Evolutionary conservation across 92 coral and sea anemone species (phyloP).

Genomic region (Palythoa caribaeorum): DNA sequence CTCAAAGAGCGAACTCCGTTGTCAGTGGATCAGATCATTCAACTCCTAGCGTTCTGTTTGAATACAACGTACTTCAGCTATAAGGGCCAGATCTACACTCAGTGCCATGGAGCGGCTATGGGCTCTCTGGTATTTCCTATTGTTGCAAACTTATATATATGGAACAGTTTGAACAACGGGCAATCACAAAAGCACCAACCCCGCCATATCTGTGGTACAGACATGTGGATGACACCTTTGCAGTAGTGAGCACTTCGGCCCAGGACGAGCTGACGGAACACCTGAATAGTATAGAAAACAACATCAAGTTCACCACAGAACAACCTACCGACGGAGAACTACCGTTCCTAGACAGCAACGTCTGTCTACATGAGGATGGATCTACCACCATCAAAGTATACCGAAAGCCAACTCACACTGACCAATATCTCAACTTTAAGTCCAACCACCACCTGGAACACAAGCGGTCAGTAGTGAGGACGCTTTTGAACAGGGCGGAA

Average conservation of each 20-base stretch:
- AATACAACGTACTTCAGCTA: not conserved
- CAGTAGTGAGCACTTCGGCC: conserved; percentile 2
- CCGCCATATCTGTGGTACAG: not conserved
- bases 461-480: too few relatives aligned
- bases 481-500: too few relatives aligned
- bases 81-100: not conserved
- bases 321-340: too few relatives aligned
- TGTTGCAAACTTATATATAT: not conserved
- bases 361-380: too few relatives aligned
- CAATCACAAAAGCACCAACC: not conserved
- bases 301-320: not conserved
- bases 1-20: not conserved
- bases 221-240: not conserved
- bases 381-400: too few relatives aligned
- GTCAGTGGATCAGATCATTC: not conserved
- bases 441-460: too few relatives aligned
- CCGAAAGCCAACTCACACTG: too few relatives aligned
- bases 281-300: not conserved
- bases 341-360: too few relatives aligned
- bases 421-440: too few relatives aligned
- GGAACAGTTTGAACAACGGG: not conserved
- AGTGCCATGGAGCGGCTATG: not conserved
- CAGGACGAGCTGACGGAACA: conserved; percentile 5
- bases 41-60: not conserved
- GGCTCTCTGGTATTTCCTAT: not conserved